These are phyloP conservation scores for Columba guinea DNA, from an alignment of 2,797 vertebrate genomes.

Conservation along the genomic window DNA sequence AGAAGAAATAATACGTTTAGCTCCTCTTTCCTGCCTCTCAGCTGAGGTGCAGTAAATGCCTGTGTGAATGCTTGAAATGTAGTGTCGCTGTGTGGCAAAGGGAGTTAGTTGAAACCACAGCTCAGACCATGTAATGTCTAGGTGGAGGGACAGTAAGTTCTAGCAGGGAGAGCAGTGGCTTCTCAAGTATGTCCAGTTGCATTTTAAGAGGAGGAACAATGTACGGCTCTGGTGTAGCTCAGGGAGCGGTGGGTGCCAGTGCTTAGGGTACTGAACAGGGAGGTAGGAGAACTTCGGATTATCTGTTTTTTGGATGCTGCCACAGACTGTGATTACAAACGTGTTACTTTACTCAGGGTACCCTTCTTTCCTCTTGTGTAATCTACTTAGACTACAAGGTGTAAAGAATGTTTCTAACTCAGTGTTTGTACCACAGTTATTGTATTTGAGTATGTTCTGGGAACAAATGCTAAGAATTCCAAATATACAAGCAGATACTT, in stretches of 20 bases:
- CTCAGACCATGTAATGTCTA: not conserved
- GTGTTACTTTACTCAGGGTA: not conserved
- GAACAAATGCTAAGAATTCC: not conserved
- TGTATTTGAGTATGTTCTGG: not conserved
- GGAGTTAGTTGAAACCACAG: not conserved
- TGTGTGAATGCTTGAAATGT: not conserved
- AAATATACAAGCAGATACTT: not conserved
- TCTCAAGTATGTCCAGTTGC: not conserved
- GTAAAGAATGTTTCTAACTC: not conserved
- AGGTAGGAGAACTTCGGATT: slow-evolving; percentile 26
- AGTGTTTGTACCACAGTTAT: not conserved
- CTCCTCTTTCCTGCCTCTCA: slow-evolving; percentile 22
- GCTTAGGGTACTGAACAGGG: not conserved
- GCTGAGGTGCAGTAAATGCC: slow-evolving; percentile 32
- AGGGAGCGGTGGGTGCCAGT: not conserved
- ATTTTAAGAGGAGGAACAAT: not conserved
- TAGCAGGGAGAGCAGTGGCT: not conserved
- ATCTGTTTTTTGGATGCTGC: slow-evolving; percentile 8
- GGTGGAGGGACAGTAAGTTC: not conserved
- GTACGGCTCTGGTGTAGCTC: not conserved
- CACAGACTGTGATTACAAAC: not conserved
- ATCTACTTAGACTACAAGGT: not conserved
- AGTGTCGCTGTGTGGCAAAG: not conserved
- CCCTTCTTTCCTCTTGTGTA: not conserved
- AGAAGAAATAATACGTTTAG: slow-evolving; percentile 48